Percentiles rank a stretch among this genome's conserved stretches.
These are phyloP conservation scores for Ictalurus furcatus DNA, from an alignment of 2,113 vertebrate species.

Conservation along the genomic window DNA sequence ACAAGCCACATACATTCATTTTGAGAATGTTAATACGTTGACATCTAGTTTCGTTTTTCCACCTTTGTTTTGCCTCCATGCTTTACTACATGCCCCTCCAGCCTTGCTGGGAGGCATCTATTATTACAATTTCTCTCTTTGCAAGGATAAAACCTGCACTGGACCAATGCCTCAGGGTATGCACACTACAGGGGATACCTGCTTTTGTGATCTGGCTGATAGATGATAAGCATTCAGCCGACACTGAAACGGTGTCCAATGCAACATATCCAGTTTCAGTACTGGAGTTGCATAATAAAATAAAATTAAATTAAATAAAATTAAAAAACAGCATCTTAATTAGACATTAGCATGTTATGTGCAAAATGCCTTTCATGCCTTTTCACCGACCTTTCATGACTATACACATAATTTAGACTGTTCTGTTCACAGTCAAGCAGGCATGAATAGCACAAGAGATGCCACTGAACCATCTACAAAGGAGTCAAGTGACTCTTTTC, in stretches of 20 bases:
- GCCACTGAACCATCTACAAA: neutral
- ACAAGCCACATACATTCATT: neutral
- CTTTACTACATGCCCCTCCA: neutral
- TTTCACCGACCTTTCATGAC: neutral
- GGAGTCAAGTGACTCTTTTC: constrained; percentile 6
- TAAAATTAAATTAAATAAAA: too few species aligned
- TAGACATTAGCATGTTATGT: neutral
- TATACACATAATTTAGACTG: neutral
- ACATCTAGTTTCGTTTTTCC: neutral
- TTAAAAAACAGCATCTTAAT: too few species aligned
- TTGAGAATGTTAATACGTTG: neutral
- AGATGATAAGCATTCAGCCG: neutral
- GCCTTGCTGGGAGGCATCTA: neutral
- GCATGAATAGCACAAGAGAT: neutral
- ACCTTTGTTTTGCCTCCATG: neutral
- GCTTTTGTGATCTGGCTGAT: neutral
- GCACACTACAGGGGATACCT: neutral
- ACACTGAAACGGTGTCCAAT: neutral
- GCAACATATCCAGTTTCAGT: neutral
- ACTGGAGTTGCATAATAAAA: neutral
- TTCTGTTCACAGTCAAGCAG: neutral
- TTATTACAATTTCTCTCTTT: neutral
- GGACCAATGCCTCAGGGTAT: neutral
- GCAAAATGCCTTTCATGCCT: too few species aligned
- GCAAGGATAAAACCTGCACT: neutral